A percentile compares a stretch with the other conserved stretches of the same genome.
Evolutionary conservation across 2,888 invertebrate species (phyloP).

Genomic region (Eledona agricola): DNA sequence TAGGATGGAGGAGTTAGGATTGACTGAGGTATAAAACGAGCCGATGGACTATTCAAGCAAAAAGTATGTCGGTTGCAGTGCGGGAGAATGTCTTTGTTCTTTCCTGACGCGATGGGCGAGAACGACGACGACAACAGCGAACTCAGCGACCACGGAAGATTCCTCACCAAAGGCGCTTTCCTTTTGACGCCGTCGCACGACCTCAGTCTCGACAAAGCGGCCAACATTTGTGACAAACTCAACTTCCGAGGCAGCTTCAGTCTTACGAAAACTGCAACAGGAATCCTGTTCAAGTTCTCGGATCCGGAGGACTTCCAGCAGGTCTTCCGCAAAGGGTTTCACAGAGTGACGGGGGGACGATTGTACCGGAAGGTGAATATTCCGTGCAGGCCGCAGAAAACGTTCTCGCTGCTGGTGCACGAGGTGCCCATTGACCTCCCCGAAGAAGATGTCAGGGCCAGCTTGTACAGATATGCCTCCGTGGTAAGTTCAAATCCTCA

Average conservation of each 20-base stretch:
- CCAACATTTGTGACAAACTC: slow-evolving; percentile 87
- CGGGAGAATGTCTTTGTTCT: slow-evolving; percentile 50
- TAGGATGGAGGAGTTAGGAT: slow-evolving; percentile 32
- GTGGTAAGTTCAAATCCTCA: slow-evolving; percentile 67
- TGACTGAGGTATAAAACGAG: slow-evolving; percentile 22
- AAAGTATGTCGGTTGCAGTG: slow-evolving; percentile 27
- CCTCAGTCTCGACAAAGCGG: slow-evolving; percentile 85
- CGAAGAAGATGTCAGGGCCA: slow-evolving; percentile 79
- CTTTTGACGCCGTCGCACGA: slow-evolving; percentile 87
- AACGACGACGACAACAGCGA: slow-evolving; percentile 84
- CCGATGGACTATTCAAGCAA: neutral
- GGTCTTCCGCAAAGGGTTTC: slow-evolving; percentile 87
- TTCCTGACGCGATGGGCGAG: slow-evolving; percentile 66
- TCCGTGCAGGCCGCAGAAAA: slow-evolving; percentile 86
- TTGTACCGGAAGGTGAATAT: slow-evolving; percentile 88
- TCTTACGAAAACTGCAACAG: slow-evolving; percentile 87
- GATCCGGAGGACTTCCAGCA: slow-evolving; percentile 87
- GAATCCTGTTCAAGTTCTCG: slow-evolving; percentile 88
- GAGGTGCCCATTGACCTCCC: slow-evolving; percentile 87
- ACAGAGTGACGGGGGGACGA: slow-evolving; percentile 81
- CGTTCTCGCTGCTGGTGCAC: slow-evolving; percentile 83
- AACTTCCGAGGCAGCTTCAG: slow-evolving; percentile 88
- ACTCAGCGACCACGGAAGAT: slow-evolving; percentile 71
- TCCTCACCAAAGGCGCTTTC: slow-evolving; percentile 83
- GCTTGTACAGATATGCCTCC: slow-evolving; percentile 75